Conservation (phyloP, 35 echinoderm and acorn worm genomes). For the Eucidaris tribuloides region DNA sequence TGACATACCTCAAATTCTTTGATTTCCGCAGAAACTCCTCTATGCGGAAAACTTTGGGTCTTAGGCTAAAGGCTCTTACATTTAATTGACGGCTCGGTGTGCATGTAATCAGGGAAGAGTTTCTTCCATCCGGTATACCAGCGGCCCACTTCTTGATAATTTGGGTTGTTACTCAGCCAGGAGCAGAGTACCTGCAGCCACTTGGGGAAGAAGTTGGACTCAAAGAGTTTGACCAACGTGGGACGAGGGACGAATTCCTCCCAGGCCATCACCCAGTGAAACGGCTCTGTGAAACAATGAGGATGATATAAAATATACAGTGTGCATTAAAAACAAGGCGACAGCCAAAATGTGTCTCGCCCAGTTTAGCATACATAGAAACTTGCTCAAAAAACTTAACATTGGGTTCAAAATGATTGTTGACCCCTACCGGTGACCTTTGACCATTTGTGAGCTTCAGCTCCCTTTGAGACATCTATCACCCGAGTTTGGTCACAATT, state of each 20-base stretch:
- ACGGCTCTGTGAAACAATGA: conserved; percentile 73
- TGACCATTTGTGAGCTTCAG: too few species aligned
- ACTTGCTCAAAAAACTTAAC: too few species aligned
- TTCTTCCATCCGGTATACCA: conserved; percentile 98
- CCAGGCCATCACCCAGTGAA: conserved; percentile 93
- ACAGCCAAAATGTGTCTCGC: too few species aligned
- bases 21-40: neutral
- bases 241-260: conserved; percentile 84
- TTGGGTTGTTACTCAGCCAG: conserved; percentile 81
- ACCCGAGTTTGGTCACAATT: too few species aligned
- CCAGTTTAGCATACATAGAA: too few species aligned
- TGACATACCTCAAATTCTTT: neutral
- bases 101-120: conserved; percentile 62
- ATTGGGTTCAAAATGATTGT: too few species aligned
- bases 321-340: too few species aligned
- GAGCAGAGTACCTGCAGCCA: conserved; percentile 88
- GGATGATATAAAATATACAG: too few species aligned
- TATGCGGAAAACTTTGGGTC: neutral
- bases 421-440: too few species aligned
- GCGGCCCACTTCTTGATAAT: conserved; percentile 87
- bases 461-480: too few species aligned
- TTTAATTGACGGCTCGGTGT: conserved; percentile 76
- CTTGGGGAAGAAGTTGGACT: conserved; percentile 95
- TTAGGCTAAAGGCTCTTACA: conserved; percentile 25
- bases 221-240: conserved; percentile 71